phyloP scores from a whole-genome alignment of 1,140 invertebrate species.

The Drosophila hydei region DNA sequence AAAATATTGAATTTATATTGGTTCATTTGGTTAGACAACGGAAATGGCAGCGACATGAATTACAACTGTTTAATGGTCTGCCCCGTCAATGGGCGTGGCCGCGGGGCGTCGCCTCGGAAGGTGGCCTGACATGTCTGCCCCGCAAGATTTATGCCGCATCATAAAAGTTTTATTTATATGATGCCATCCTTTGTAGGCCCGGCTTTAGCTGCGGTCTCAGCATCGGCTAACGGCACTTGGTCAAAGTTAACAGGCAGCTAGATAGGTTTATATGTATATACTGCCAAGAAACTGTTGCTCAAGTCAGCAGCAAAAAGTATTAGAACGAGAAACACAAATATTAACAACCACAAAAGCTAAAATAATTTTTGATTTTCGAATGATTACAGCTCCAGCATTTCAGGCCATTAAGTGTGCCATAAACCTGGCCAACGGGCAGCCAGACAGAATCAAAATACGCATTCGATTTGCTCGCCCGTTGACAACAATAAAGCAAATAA shows the following conservation, averaged over 20 bases:
- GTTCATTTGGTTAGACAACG: constrained; percentile 57
- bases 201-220: constrained; percentile 14
- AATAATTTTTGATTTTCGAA: constrained; percentile 15
- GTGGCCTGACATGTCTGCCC: constrained; percentile 34
- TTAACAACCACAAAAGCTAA: neutral
- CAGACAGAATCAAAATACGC: neutral
- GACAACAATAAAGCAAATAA: neutral
- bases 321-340: neutral
- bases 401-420: constrained; percentile 1
- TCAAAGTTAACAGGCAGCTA: neutral
- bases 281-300: neutral
- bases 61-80: constrained; percentile 54
- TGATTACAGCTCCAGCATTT: constrained; percentile 3
- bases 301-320: neutral
- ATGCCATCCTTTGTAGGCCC: constrained; percentile 20
- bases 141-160: constrained; percentile 53
- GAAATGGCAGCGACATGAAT: constrained; percentile 62
- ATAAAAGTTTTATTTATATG: constrained; percentile 46
- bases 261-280: neutral
- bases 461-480: neutral
- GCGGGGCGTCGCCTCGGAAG: constrained; percentile 12
- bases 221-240: constrained; percentile 24
- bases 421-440: neutral
- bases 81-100: constrained; percentile 28
- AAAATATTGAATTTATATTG: constrained; percentile 73